phyloP scores from a whole-genome alignment of 2,797 vertebrate genomes.

The Loris lydekkerianus region DNA sequence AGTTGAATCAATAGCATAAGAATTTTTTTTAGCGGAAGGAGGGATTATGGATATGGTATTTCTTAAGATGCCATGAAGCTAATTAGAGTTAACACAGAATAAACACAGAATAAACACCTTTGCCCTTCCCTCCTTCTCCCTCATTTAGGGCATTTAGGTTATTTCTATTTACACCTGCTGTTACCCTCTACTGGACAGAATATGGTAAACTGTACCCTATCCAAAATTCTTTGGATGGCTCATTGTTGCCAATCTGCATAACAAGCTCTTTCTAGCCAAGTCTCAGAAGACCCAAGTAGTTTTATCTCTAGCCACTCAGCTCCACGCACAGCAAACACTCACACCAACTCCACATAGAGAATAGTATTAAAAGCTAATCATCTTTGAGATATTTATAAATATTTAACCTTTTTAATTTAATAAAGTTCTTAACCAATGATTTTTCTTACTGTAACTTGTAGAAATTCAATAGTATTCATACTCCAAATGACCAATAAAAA shows the following conservation, averaged over 20 bases:
- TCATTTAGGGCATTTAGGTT: neutral
- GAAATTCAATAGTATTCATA: neutral
- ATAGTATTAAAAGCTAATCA: no score
- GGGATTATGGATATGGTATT: neutral
- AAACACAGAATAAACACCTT: neutral
- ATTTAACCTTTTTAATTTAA: neutral
- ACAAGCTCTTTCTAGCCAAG: neutral
- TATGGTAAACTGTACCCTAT: neutral
- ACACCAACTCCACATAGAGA: neutral
- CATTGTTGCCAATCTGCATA: neutral
- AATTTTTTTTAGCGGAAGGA: neutral
- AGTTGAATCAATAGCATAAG: neutral
- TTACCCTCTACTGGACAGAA: neutral
- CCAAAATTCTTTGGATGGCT: neutral
- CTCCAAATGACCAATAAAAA: neutral
- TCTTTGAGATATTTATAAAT: conserved; percentile 2
- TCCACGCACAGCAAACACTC: fast-evolving
- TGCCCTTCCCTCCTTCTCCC: neutral
- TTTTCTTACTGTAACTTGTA: neutral
- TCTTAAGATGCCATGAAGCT: neutral
- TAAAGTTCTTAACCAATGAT: neutral
- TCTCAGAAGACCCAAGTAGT: neutral
- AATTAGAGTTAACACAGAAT: neutral
- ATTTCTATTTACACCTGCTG: neutral
- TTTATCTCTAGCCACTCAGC: neutral